Percentiles rank a stretch among this genome's conserved stretches.
phyloP scores from a whole-genome alignment of 2,797 vertebrate species.

The Manis crassicaudata region DNA sequence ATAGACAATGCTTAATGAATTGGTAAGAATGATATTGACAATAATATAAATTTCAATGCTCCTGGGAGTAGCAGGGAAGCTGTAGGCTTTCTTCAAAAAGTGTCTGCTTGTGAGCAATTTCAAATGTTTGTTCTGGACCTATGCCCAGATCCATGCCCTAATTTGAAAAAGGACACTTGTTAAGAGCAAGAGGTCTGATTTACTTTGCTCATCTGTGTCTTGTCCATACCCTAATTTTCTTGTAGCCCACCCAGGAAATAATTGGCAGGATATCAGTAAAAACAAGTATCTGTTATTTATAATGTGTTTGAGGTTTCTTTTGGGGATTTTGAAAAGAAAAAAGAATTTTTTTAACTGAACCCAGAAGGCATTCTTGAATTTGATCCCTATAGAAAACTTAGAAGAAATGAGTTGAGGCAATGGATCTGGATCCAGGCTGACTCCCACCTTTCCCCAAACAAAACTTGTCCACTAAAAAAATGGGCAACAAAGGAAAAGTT shows the following conservation, averaged over 20 bases:
- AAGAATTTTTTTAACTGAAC: background rate
- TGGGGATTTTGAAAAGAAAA: background rate
- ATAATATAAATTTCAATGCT: background rate
- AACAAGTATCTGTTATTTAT: slow-evolving; percentile 39
- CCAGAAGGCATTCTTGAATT: slow-evolving; percentile 50
- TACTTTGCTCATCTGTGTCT: slow-evolving; percentile 9
- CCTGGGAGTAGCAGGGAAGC: background rate
- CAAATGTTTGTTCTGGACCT: slow-evolving; percentile 53
- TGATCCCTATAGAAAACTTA: slow-evolving; percentile 21
- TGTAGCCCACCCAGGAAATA: slow-evolving; percentile 56
- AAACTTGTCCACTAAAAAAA: background rate
- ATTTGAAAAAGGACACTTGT: slow-evolving; percentile 33
- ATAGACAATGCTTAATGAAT: background rate
- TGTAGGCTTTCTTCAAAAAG: background rate
- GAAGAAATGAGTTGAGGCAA: background rate
- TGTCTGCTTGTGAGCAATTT: slow-evolving; percentile 21
- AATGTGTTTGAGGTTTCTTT: slow-evolving; percentile 39
- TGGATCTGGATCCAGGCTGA: background rate
- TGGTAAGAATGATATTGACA: background rate
- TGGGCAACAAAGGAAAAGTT: slow-evolving; percentile 9
- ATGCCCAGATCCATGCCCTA: background rate
- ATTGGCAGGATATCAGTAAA: background rate
- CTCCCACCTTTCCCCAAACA: background rate
- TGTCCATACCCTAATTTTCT: slow-evolving; percentile 27
- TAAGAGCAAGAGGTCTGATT: background rate